Evolutionary conservation across 2,113 vertebrate species (phyloP), one percentile per base, ranked within the genome.

Genomic region (Butorides virescens): DNA sequence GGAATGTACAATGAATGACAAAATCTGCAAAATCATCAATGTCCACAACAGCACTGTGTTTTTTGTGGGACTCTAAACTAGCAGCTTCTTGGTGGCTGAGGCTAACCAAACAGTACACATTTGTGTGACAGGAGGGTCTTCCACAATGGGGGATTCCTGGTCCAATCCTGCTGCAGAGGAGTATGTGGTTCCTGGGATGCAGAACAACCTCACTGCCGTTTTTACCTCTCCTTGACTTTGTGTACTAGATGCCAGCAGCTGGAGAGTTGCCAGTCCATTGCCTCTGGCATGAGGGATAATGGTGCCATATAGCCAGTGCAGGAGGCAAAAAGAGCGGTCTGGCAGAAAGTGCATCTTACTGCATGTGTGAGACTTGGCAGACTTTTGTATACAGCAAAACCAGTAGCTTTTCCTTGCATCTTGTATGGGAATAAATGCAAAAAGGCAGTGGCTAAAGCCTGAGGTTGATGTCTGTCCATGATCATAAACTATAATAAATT

Each of bases 71-170:
- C 32, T 39, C 7, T 32, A 46, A 42, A 3, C 8, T 15, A 53
- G 26, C 30, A 77, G 15, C 20, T 80, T 87, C 34, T 37, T 63
- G 36, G 44, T 30, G 44, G 17, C 46, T 78, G 37, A 72, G n/a
- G 29, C 42, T 93, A 58, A 52, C 11, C 8, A 32, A 37, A 16
- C 13, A 49, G 84, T 1, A 3, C 15, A 27, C 19, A 72, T 34
- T 26, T 2, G 2, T 27, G 49, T 22, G 46, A 66, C 19, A 37
- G n/a, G 19, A 59, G 11, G 15, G 16, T 18, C 15, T 46, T 63
- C 32, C 20, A 50, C 0, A 1, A 53, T 47, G 22, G 4, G 3
- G 27, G 12, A 81, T 32, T n/a, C 1, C 2, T 26, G 13, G 36
- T 52, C 32, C 10, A 46, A 7, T 22, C 50, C 53, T 70, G 32